Conservation (phyloP, 2,113 vertebrate genomes). For the Lepus europaeus region DNA sequence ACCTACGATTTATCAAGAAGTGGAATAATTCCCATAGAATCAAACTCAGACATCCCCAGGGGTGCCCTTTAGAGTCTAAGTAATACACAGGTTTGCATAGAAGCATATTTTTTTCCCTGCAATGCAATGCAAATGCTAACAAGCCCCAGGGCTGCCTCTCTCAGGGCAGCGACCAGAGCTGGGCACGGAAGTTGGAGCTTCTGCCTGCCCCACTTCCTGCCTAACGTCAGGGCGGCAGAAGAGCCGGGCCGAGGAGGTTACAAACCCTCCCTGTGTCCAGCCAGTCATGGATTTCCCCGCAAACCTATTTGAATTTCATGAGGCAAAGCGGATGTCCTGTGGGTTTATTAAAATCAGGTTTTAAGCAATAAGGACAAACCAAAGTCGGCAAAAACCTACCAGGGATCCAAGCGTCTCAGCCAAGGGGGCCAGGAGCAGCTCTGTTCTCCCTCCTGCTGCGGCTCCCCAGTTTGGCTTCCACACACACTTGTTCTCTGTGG, state of each 20-base stretch:
- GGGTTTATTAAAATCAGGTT: conserved; percentile 14
- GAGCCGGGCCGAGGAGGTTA: background rate
- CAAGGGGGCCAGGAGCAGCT: background rate
- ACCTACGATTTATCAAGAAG: conserved; percentile 33
- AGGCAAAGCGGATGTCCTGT: background rate
- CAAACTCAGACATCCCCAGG: background rate
- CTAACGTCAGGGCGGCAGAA: too few species aligned
- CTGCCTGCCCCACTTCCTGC: too few species aligned
- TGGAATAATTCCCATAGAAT: background rate
- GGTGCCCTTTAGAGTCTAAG: background rate
- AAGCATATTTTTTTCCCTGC: background rate
- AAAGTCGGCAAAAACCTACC: conserved; percentile 30
- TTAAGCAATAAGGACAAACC: conserved; percentile 43
- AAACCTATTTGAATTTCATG: conserved; percentile 43
- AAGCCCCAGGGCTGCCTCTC: background rate
- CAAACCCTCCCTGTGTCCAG: background rate
- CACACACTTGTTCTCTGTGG: background rate
- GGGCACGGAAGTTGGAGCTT: too few species aligned
- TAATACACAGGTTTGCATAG: background rate
- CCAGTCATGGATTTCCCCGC: background rate
- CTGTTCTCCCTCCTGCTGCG: background rate
- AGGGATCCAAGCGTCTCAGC: background rate
- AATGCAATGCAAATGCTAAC: background rate
- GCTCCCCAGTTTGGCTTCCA: conserved; percentile 47
- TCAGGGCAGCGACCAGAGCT: background rate